Conservation (phyloP, 2,888 invertebrate genomes). For the Diarsia dahlii region DNA sequence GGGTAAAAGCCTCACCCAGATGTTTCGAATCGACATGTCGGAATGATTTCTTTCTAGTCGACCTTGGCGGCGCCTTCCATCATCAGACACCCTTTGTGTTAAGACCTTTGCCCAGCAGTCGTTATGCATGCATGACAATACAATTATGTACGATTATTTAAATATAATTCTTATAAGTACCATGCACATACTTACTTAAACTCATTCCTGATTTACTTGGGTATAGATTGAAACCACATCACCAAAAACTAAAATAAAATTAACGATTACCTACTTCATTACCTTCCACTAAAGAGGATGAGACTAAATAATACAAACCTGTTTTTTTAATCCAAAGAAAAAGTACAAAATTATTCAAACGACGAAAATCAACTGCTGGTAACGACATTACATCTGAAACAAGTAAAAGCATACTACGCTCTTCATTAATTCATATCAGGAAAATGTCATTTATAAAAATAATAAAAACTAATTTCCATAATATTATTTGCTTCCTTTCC, state of each 20-base stretch:
- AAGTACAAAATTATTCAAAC: not conserved
- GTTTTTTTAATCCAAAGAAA: not conserved
- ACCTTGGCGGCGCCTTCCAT: not conserved
- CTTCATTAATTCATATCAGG: conserved; percentile 59
- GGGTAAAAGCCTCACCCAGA: no score
- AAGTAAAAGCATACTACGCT: conserved; percentile 12
- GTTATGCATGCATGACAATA: no score
- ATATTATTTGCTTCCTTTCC: conserved; percentile 53
- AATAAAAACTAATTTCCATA: conserved; percentile 63
- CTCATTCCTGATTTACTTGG: not conserved
- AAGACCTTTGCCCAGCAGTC: no score
- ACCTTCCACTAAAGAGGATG: not conserved
- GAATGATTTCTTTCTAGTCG: no score
- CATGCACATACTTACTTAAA: no score
- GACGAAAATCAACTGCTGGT: not conserved
- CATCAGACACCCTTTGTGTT: no score
- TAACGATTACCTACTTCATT: not conserved
- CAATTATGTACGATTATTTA: no score
- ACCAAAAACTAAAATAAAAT: not conserved
- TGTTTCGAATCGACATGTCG: no score
- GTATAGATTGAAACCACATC: not conserved
- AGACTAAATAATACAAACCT: not conserved
- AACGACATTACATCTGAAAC: not conserved
- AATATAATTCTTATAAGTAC: no score
- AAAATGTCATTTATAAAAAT: conserved; percentile 62